Evolutionary conservation across 2,888 invertebrate species (phyloP).

Genomic region (Drosophila mayaguana): DNA sequence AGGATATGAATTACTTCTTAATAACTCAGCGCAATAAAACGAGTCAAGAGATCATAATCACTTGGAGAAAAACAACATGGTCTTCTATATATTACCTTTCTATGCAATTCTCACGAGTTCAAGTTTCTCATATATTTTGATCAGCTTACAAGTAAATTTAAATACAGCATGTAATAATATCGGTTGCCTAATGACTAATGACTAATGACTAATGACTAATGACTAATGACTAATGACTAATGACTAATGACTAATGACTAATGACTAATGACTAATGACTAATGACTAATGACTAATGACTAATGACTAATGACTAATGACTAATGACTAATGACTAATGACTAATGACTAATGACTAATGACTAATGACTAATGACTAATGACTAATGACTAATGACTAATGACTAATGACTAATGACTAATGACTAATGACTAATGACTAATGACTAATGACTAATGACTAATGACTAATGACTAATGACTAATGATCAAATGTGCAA

Average conservation of each 20-base stretch:
- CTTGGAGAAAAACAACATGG: neutral
- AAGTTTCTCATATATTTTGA: too few relatives aligned
- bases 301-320: neutral
- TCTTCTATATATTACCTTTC: neutral
- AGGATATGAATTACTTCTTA: constrained; percentile 14
- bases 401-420: neutral
- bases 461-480: neutral
- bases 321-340: neutral
- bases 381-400: neutral
- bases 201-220: neutral
- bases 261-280: neutral
- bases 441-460: neutral
- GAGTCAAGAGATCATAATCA: neutral
- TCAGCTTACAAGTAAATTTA: too few relatives aligned
- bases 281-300: neutral
- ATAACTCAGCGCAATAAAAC: neutral
- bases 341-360: neutral
- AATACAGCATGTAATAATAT: too few relatives aligned
- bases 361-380: neutral
- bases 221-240: neutral
- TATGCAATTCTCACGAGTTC: neutral
- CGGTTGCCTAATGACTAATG: neutral
- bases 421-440: neutral
- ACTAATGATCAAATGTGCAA: neutral
- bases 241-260: neutral